Evolutionary conservation across 2,113 vertebrate genomes (phyloP), one percentile per base, ranked within the genome.

Genomic region (Odontophorus gujanensis): DNA sequence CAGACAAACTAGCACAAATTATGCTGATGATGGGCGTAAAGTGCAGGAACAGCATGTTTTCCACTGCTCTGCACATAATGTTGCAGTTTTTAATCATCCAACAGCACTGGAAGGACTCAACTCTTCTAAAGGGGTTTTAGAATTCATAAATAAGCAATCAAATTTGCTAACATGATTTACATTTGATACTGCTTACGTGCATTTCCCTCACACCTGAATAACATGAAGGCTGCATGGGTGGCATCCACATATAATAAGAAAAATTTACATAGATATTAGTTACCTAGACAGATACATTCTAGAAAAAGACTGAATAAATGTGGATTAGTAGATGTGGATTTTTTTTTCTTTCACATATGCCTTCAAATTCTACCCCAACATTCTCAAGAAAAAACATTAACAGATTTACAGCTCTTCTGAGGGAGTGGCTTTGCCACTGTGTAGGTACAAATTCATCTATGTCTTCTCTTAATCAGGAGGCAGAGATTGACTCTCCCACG

Each of bases 401-500:
- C 26, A 86, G 57, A 19, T 92, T 81, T 79, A 20, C 53, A 91
- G 86, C 10, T 34, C 9, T 74, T 55, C 65, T 11, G 2, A 61
- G 72, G 77, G 59, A 16, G 4, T 65, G 24, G 30, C 28, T 62
- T 81, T 92, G 10, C 32, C 28, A 20, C 36, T 5, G 0, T 20
- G 22, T 59, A 47, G 0, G 0, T 30, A 32, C 1, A 0, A 0
- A 40, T 85, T 91, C 12, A n/a, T 36, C 30, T 45, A 2, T 73
- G 51, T 21, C 9, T 47, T 82, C 77, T 67, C 51, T 57, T 42
- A 53, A 45, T 1, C 14, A 65, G 59, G 50, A 82, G 34, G n/a
- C n/a, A 88, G 74, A 74, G 72, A 65, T 7, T 6, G 43, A 55
- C 42, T 36, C 26, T 53, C 58, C 53, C 0, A 0, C 2, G 9